Conservation (phyloP, 2,888 invertebrate species). For the Graphium colonna region DNA sequence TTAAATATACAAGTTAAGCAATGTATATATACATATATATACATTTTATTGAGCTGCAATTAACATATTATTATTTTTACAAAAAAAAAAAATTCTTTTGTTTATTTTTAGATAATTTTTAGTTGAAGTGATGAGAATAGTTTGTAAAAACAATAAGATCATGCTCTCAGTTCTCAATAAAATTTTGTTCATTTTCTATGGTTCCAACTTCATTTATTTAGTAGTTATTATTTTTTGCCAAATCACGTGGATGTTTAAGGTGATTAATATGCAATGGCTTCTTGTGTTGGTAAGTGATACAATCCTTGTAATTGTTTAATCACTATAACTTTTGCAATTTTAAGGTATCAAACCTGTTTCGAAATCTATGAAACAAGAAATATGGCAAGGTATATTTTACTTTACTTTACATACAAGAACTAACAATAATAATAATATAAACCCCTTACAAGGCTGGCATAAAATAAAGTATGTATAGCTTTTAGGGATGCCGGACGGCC, state of each 20-base stretch:
- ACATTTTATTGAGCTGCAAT: too few relatives aligned
- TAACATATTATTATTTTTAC: too few relatives aligned
- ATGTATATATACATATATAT: too few relatives aligned
- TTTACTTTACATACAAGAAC: conserved; percentile 46
- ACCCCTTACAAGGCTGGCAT: too few relatives aligned
- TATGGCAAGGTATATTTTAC: conserved; percentile 46
- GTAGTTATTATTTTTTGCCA: conserved; percentile 50
- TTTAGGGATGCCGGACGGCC: too few relatives aligned
- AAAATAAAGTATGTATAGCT: too few relatives aligned
- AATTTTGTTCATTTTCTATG: conserved; percentile 49
- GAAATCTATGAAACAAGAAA: conserved; percentile 44
- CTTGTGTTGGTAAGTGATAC: conserved; percentile 54
- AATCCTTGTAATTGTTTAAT: background rate
- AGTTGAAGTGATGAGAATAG: conserved; percentile 35
- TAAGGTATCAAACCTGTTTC: conserved; percentile 54
- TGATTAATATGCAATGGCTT: conserved; percentile 48
- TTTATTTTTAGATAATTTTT: conserved; percentile 38
- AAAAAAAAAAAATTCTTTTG: too few relatives aligned
- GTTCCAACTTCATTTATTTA: conserved; percentile 38
- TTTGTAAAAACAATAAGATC: conserved; percentile 40
- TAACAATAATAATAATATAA: conserved; percentile 43
- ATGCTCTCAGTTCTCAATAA: conserved; percentile 44
- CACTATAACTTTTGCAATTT: conserved; percentile 24
- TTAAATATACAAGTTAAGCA: too few relatives aligned
- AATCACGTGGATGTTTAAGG: conserved; percentile 41